phyloP scores from a whole-genome alignment of 2,113 vertebrate species.

The Mola mola region DNA sequence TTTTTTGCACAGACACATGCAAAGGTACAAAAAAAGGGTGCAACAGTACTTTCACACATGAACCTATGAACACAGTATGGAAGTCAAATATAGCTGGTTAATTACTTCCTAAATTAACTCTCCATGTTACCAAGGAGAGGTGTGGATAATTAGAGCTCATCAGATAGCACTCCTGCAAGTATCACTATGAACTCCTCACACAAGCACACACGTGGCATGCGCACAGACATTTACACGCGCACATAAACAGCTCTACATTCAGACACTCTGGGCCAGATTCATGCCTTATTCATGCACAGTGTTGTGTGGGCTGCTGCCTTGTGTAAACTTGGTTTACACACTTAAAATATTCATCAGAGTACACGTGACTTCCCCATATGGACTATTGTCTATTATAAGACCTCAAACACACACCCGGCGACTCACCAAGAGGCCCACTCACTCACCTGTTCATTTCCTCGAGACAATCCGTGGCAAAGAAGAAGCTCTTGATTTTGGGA shows the following conservation, averaged over 20 bases:
- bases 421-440: conserved; percentile 7
- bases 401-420: conserved; percentile 1
- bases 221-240: neutral
- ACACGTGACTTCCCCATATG: conserved; percentile 34
- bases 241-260: conserved; percentile 31
- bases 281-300: conserved; percentile 65
- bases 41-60: conserved; percentile 27
- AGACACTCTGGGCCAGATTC: conserved; percentile 39
- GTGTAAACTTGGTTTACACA: conserved; percentile 65
- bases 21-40: conserved; percentile 6
- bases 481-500: conserved; percentile 94
- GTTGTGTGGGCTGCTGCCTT: conserved; percentile 52
- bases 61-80: conserved; percentile 21
- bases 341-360: conserved; percentile 67
- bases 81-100: conserved; percentile 68
- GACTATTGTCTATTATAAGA: conserved; percentile 41
- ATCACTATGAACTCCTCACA: conserved; percentile 38
- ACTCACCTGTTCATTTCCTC: conserved; percentile 94
- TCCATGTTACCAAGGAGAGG: conserved; percentile 60
- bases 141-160: conserved; percentile 75
- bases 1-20: neutral
- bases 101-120: conserved; percentile 70
- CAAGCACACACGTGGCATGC: conserved; percentile 24
- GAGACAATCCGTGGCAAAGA: conserved; percentile 91
- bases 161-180: conserved; percentile 57